phyloP scores from a whole-genome alignment of 2,888 invertebrate species.

The Sarcophaga carnaria region DNA sequence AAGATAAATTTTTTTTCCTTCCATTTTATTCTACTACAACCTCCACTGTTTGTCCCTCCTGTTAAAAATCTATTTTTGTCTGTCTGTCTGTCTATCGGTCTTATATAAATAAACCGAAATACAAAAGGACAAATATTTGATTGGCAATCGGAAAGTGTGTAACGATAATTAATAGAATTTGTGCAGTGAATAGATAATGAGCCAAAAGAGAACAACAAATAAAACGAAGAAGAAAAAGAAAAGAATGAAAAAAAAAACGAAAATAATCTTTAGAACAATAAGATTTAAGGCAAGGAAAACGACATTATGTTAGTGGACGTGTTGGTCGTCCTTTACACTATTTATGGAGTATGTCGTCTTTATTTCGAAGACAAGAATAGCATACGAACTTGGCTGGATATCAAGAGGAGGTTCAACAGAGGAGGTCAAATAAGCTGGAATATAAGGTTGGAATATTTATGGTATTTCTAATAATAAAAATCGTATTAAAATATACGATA shows the following conservation, averaged over 20 bases:
- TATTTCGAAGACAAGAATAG: neutral
- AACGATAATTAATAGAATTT: constrained; percentile 82
- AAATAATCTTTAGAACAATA: constrained; percentile 29
- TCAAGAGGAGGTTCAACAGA: constrained; percentile 4
- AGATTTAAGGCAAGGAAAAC: constrained; percentile 22
- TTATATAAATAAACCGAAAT: constrained; percentile 69
- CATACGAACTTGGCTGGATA: constrained; percentile 40
- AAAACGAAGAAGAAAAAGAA: constrained; percentile 13
- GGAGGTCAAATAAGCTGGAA: no score
- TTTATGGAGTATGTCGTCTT: neutral
- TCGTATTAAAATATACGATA: no score
- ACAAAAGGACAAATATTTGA: constrained; percentile 68
- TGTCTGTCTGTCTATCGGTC: neutral
- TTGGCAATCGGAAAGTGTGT: constrained; percentile 76
- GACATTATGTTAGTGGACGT: neutral
- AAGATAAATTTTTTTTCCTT: constrained; percentile 14
- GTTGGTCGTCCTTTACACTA: neutral
- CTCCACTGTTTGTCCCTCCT: neutral
- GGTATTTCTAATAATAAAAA: no score
- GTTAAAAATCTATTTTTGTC: neutral
- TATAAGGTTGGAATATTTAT: no score
- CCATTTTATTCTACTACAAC: neutral
- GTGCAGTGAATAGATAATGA: constrained; percentile 80
- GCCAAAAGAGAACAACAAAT: constrained; percentile 52
- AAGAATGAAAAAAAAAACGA: neutral